These are phyloP conservation scores for Fregetta grallaria DNA, from an alignment of 2,113 vertebrate species.

Conservation along the genomic window DNA sequence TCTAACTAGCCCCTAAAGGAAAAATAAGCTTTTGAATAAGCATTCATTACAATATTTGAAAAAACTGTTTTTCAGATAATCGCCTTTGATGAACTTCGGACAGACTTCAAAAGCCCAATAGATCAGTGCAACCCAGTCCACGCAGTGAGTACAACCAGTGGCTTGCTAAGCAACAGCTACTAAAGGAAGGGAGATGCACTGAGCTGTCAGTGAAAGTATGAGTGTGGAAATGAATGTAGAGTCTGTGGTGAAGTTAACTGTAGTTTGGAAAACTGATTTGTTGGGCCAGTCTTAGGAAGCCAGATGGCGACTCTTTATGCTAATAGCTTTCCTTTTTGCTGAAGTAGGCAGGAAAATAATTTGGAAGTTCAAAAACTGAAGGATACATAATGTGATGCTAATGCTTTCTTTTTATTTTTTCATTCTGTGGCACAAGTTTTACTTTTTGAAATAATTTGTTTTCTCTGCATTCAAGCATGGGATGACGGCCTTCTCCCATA, in stretches of 20 bases:
- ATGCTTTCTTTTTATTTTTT: background rate
- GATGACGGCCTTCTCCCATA: background rate
- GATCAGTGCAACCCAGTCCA: constrained; percentile 97
- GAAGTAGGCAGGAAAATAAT: background rate
- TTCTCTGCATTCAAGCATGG: background rate
- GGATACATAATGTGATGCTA: background rate
- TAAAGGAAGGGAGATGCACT: background rate
- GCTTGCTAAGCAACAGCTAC: background rate
- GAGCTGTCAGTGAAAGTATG: background rate
- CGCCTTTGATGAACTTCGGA: constrained; percentile 95
- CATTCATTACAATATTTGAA: background rate
- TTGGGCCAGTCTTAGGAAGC: background rate
- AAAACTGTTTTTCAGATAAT: constrained; percentile 86
- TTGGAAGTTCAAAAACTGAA: background rate
- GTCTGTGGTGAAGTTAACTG: background rate
- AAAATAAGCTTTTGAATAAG: background rate
- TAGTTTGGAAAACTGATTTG: background rate
- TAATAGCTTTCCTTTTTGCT: background rate
- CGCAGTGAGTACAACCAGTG: constrained; percentile 81
- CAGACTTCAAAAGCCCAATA: constrained; percentile 98
- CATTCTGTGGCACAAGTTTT: background rate
- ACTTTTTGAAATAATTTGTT: background rate
- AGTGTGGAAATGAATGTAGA: background rate
- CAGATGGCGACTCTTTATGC: background rate
- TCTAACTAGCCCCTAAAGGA: background rate